Percentiles rank a stretch among this genome's conserved stretches.
Conservation (phyloP, 2,888 invertebrate species). For the Limnephilus rhombicus region DNA sequence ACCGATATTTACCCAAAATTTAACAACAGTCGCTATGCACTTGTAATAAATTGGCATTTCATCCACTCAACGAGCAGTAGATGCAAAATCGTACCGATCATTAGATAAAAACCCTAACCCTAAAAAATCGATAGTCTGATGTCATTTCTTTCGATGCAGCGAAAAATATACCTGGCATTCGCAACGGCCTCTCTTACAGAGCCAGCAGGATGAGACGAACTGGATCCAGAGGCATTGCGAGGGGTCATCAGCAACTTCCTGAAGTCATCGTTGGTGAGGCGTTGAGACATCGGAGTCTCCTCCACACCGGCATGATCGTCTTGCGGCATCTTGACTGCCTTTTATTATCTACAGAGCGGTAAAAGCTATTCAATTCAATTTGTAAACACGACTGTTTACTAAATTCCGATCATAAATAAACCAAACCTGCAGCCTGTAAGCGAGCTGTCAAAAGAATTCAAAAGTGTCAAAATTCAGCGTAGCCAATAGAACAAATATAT, state of each 20-base stretch:
- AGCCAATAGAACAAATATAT: neutral
- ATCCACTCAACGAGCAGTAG: neutral
- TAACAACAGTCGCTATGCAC: neutral
- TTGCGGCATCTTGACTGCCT: constrained; percentile 60
- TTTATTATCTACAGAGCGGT: neutral
- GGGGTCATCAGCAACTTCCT: constrained; percentile 97
- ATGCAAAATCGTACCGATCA: neutral
- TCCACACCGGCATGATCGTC: constrained; percentile 68
- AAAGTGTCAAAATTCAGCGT: neutral
- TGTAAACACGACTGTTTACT: neutral
- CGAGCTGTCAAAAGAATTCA: neutral
- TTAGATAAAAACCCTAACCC: neutral
- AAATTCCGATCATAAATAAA: neutral
- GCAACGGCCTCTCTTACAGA: constrained; percentile 85
- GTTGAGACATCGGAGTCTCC: constrained; percentile 84
- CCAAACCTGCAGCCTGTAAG: neutral
- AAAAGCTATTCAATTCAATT: neutral
- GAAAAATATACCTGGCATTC: constrained; percentile 76
- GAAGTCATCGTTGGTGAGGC: constrained; percentile 98
- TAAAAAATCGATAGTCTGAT: constrained; percentile 60
- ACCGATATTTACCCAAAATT: no score
- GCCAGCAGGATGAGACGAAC: constrained; percentile 73
- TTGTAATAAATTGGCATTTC: neutral
- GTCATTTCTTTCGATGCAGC: neutral
- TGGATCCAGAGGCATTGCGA: constrained; percentile 78